Evolutionary conservation across 2,797 vertebrate genomes (phyloP).

Genomic region (Meriones psammophilus): DNA sequence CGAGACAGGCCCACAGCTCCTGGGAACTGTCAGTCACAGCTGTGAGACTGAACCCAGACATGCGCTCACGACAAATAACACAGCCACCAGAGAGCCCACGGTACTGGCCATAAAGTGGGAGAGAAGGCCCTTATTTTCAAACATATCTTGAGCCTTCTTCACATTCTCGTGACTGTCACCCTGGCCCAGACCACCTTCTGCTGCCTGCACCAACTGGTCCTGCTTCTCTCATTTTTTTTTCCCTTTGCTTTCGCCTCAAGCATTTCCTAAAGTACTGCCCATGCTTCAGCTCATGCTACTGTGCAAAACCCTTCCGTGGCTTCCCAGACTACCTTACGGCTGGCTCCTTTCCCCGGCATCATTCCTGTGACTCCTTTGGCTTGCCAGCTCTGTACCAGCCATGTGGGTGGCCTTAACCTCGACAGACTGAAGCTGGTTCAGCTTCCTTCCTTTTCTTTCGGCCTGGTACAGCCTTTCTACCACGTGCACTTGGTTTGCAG

Average conservation of each 20-base stretch:
- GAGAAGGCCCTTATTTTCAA: neutral
- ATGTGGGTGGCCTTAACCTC: neutral
- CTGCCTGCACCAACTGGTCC: too few species aligned
- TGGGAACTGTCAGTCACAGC: neutral
- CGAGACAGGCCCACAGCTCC: neutral
- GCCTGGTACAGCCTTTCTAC: neutral
- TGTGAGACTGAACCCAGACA: neutral
- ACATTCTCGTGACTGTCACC: neutral
- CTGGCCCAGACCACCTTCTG: neutral
- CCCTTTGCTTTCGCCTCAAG: neutral
- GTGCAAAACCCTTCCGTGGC: neutral
- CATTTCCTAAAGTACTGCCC: neutral
- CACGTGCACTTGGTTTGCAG: neutral
- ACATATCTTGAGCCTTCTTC: neutral
- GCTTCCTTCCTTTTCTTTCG: neutral
- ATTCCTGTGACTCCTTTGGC: accelerated
- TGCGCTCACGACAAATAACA: neutral
- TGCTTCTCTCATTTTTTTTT: neutral
- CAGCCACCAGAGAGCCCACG: neutral
- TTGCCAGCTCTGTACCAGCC: neutral
- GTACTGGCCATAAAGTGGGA: neutral
- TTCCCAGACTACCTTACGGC: neutral
- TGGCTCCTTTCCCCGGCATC: neutral
- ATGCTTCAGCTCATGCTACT: neutral
- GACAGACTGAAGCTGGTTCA: neutral